Conservation (phyloP, 23 tunicate species). For the Styela plicata region DNA sequence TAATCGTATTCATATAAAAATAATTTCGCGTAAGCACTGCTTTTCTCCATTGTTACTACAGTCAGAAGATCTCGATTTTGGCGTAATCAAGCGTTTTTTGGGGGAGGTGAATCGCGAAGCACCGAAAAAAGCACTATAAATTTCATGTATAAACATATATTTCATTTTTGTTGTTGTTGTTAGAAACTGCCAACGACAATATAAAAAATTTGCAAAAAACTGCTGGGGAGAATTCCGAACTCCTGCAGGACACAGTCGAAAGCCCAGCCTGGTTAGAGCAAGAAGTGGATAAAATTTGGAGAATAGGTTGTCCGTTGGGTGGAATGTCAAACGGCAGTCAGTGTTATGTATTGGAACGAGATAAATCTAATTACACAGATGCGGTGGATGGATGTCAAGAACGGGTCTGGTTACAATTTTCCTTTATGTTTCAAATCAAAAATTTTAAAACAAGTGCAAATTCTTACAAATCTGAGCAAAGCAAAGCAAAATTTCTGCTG, state of each 20-base stretch:
- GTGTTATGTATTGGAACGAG: slow-evolving; percentile 46
- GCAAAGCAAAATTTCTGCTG: background rate
- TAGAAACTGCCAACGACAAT: background rate
- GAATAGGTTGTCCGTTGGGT: slow-evolving; percentile 62
- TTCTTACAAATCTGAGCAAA: background rate
- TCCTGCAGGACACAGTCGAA: background rate
- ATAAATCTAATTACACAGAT: slow-evolving; percentile 40
- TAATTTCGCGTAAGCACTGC: no score
- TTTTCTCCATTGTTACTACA: no score
- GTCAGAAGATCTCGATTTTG: no score
- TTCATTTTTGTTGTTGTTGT: background rate
- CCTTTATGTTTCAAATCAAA: background rate
- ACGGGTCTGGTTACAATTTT: slow-evolving; percentile 14
- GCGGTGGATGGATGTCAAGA: slow-evolving; percentile 38
- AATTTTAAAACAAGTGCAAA: background rate
- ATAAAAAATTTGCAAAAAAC: background rate
- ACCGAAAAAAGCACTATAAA: no score
- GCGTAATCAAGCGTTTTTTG: no score
- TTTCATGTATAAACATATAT: no score
- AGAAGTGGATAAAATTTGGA: slow-evolving; percentile 40
- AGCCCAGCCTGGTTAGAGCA: background rate
- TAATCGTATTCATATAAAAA: no score
- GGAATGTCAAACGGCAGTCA: slow-evolving; percentile 64
- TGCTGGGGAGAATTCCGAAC: background rate
- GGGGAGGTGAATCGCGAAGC: no score